These are phyloP conservation scores for Mongoloraphidia duomilia DNA, from an alignment of 2,888 invertebrate species.

Conservation along the genomic window DNA sequence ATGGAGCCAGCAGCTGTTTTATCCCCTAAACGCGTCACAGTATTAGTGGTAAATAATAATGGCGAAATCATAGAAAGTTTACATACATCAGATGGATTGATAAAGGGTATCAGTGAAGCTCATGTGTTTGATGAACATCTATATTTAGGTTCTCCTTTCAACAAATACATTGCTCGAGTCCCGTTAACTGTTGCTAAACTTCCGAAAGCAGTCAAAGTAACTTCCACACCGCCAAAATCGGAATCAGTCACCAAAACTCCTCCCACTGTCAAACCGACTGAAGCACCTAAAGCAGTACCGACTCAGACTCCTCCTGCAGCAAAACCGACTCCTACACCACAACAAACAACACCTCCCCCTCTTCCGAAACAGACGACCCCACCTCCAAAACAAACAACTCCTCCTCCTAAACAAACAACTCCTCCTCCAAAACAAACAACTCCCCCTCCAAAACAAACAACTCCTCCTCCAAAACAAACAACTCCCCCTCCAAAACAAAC, in stretches of 20 bases:
- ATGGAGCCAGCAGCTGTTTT: constrained; percentile 34
- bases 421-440: background rate
- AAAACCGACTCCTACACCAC: constrained; percentile 17
- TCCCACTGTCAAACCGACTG: constrained; percentile 14
- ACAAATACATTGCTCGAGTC: constrained; percentile 49
- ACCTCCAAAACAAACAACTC: constrained; percentile 9
- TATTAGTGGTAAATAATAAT: constrained; percentile 52
- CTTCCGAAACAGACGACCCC: constrained; percentile 5
- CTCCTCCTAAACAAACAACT: background rate
- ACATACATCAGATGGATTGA: constrained; percentile 42
- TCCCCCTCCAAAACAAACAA: constrained; percentile 16
- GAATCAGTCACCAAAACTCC: constrained; percentile 5
- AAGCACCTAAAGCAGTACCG: constrained; percentile 12
- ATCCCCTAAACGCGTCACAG: constrained; percentile 34
- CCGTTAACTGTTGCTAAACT: constrained; percentile 29
- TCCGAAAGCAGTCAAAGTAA: background rate
- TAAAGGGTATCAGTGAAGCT: constrained; percentile 46
- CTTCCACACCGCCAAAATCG: constrained; percentile 7
- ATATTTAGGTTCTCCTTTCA: constrained; percentile 54
- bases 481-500: constrained; percentile 12
- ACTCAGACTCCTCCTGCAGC: constrained; percentile 16
- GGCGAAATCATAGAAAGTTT: constrained; percentile 58
- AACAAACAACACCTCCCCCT: constrained; percentile 11
- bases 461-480: constrained; percentile 12
- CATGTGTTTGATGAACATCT: constrained; percentile 47